phyloP scores from a whole-genome alignment of 2,113 vertebrate species.

The Caloenas nicobarica region DNA sequence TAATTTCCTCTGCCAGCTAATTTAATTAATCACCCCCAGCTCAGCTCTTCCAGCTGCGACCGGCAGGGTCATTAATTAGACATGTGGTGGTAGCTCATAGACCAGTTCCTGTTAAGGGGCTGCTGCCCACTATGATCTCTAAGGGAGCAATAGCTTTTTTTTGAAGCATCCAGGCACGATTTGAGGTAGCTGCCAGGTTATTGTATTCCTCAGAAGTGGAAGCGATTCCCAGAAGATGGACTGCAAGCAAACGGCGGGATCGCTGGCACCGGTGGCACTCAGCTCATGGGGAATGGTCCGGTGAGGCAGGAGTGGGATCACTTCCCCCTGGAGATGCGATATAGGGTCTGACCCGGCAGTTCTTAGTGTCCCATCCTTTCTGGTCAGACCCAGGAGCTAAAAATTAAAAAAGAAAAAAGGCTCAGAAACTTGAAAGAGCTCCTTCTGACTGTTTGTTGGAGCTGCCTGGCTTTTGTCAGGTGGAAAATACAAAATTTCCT shows the following conservation, averaged over 20 bases:
- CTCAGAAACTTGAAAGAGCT: not conserved
- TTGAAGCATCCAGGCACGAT: conserved; percentile 29
- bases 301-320: not conserved
- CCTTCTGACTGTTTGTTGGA: not conserved
- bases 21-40: conserved; percentile 91
- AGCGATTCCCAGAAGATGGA: not conserved
- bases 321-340: not conserved
- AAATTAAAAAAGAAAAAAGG: not conserved
- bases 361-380: not conserved
- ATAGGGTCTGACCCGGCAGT: not conserved
- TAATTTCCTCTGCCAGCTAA: conserved; percentile 89
- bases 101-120: conserved; percentile 74
- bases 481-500: not conserved
- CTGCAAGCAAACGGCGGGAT: not conserved
- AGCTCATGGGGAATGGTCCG: not conserved
- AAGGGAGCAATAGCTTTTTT: conserved; percentile 43
- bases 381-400: not conserved
- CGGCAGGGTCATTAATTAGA: conserved; percentile 87
- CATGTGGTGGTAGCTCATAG: conserved; percentile 75
- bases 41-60: conserved; percentile 86
- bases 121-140: conserved; percentile 76
- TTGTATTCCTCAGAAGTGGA: not conserved
- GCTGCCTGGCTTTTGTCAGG: not conserved
- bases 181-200: not conserved
- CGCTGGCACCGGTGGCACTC: not conserved